These are phyloP conservation scores for Acipenser ruthenus DNA, from an alignment of 2,797 vertebrate genomes.

Conservation along the genomic window DNA sequence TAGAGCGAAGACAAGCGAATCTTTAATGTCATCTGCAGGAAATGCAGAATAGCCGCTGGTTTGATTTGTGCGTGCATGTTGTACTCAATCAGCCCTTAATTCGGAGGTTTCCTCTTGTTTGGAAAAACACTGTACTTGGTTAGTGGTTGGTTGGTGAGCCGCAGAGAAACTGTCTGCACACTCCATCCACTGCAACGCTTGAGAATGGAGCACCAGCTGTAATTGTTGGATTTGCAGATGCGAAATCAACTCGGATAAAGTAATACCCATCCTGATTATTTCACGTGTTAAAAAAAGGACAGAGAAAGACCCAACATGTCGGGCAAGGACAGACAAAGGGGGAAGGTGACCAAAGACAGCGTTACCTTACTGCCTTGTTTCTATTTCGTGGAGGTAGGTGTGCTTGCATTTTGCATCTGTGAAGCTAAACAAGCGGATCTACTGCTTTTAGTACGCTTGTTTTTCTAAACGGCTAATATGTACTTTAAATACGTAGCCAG, in stretches of 20 bases:
- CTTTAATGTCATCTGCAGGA: not conserved
- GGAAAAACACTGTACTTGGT: not conserved
- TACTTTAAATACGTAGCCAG: no score
- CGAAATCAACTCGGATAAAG: constrained; percentile 48
- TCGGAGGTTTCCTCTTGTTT: constrained; percentile 1
- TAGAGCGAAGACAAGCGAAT: not conserved
- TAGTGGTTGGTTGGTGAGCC: constrained; percentile 17
- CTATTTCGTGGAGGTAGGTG: constrained; percentile 93
- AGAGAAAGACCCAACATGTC: constrained; percentile 64
- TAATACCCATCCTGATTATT: constrained; percentile 31
- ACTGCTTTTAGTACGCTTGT: no score
- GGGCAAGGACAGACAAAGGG: constrained; percentile 73
- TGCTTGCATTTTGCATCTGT: constrained; percentile 1
- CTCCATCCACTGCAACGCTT: constrained; percentile 39
- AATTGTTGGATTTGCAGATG: constrained; percentile 32
- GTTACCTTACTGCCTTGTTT: constrained; percentile 91
- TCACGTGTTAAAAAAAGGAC: constrained; percentile 30
- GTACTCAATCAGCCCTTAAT: not conserved
- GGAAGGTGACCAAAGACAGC: constrained; percentile 81
- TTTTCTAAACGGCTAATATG: no score
- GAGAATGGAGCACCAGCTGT: constrained; percentile 51
- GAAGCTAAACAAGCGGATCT: no score
- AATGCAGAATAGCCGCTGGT: not conserved
- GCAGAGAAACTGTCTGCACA: constrained; percentile 22
- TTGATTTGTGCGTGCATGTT: not conserved